Evolutionary conservation across 2,797 vertebrate species (phyloP).

Genomic region (Hippopotamyrus pictus): DNA sequence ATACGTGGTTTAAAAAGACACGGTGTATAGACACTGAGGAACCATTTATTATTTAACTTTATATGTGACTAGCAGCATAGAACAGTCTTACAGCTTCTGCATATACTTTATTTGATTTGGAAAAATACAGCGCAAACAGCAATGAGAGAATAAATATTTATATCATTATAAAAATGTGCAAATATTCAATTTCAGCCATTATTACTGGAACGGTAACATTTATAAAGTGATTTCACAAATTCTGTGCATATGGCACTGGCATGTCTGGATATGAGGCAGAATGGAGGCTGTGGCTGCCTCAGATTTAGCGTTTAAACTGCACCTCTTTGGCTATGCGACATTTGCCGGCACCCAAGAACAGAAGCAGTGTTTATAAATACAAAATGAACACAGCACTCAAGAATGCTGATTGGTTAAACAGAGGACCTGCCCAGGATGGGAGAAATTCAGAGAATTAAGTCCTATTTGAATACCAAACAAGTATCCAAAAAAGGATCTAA

Average conservation of each 20-base stretch:
- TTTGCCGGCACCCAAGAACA: background rate
- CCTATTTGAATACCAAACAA: background rate
- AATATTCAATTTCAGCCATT: background rate
- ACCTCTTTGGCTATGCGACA: background rate
- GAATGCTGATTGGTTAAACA: background rate
- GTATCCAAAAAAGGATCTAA: background rate
- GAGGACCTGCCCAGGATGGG: background rate
- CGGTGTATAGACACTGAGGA: background rate
- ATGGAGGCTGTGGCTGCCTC: background rate
- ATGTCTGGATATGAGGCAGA: background rate
- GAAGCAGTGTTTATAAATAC: background rate
- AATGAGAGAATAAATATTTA: background rate
- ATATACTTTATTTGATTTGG: background rate
- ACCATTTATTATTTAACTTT: background rate
- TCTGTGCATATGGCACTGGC: background rate
- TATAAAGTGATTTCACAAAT: background rate
- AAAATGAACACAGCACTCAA: background rate
- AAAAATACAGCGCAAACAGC: background rate
- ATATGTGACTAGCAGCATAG: background rate
- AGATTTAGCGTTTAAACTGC: background rate
- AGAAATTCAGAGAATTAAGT: background rate
- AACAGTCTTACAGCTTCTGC: background rate
- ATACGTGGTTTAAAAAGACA: background rate
- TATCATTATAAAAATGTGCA: background rate
- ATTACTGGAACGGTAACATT: background rate